Evolutionary conservation across 2,888 invertebrate species (phyloP), one percentile per base, ranked within the genome.

Genomic region (Seira musarum): DNA sequence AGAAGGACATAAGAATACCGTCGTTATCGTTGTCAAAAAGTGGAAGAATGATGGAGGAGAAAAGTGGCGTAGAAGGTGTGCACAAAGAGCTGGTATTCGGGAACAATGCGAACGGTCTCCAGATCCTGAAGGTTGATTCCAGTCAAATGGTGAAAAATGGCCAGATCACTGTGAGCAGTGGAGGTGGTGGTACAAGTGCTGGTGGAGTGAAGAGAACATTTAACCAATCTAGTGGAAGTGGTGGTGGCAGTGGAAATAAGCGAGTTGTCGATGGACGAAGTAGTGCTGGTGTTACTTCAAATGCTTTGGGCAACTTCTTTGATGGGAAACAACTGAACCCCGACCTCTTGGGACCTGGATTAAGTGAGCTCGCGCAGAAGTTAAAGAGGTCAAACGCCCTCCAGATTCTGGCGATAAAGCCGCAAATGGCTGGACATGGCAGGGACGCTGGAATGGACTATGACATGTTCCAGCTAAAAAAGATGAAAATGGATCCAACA

Each of bases 311-410:
- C n/a, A 30, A 13, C 17, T 49, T 78, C n/a, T 24, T 65, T 19
- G 70, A 72, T 30, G 80, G 72, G 22, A 80, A 67, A 53, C 69
- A 66, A 3, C 57, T 71, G 19, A 68, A 77, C 13, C 64, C 83
- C 1, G 81, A 84, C 21, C 69, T 86, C 60, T 71, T 86, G n/a
- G 86, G 84, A 30, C 84, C 86, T 17, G 84, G 81, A 0, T 61
- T 87, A 15, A 82, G 79, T 67, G 84, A 87, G 69, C 73, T 87
- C 13, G 86, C 87, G 6, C 84, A 85, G 22, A 86, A 86, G 57
- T 61, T 87, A 74, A 85, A 84, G 64, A 83, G 81, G 68, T 85
- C 85, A 1, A 86, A 86, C 78, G 84, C 87, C 3, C 72, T 87
- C 13, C 84, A 85, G 78, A 87, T 87, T 53, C 71, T 85, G 2